Base-by-base conservation (phyloP, 1,140 invertebrate genomes). In the Atta colombica region DNA sequence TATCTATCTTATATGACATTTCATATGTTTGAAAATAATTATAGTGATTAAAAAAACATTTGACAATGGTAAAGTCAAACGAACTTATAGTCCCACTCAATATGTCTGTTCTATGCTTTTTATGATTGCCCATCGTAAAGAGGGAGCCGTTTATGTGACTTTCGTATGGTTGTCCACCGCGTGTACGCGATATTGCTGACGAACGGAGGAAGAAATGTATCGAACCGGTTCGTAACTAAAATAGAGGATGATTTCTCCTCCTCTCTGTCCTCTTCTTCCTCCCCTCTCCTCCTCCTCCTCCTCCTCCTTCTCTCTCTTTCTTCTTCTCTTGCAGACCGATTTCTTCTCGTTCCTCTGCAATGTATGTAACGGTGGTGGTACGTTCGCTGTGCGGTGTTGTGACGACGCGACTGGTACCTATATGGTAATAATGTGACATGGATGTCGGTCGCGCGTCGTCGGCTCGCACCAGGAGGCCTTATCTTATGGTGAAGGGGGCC, bases 371-470 rank as follows among this genome's bases (percentile, higher is more conserved):
- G 86, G 89, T 84, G 86, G 89, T 82, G 89, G 86, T 88, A 90
- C 89, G 89, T 88, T 68, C 75, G 86, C 61, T 74, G 75, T 84
- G 87, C 87, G 77, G 88, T 94, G 91, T 93, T 93, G 93, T 93
- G 93, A 93, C 92, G 92, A 93, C 89, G 91, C 89, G 89, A 85
- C 85, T 88, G 87, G 91, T 92, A 93, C 92, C 93, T 90, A 93
- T 93, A 94, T 93, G 93, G 93, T 93, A 94, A 94, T 94, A 94
- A 94, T 94, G 92, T 94, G 93, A 94, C 93, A 94, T 94, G 93
- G 92, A 93, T 93, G 92, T 93, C 93, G 93, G 93, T 94, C 90
- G 92, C 93, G 92, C 92, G 93, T 94, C 92, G 93, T 94, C 93
- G 92, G 88, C 84, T 93, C 92, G 84, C 93, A 91, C 90, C 93